Evolutionary conservation across 1,140 invertebrate species (phyloP).

Genomic region (Trachymyrmex cornetzi): DNA sequence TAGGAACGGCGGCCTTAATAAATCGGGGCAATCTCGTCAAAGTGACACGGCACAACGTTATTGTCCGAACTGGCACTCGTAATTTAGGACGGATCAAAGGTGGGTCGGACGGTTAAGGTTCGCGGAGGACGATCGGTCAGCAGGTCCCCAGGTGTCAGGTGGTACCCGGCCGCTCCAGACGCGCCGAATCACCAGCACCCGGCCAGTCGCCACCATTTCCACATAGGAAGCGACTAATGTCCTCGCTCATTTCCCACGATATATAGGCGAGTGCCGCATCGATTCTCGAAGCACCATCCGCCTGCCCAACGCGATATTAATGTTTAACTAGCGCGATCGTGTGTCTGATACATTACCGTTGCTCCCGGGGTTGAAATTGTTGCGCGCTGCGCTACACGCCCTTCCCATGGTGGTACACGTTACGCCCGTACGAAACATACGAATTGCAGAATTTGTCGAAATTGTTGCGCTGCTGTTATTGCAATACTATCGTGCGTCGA

Average conservation of each 20-base stretch:
- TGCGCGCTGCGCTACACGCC: conserved; percentile 11
- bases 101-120: conserved; percentile 38
- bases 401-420: background rate
- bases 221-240: conserved; percentile 65
- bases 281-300: conserved; percentile 47
- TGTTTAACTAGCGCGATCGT: conserved; percentile 64
- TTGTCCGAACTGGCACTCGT: conserved; percentile 15
- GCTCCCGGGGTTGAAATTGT: conserved; percentile 55
- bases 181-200: conserved; percentile 41
- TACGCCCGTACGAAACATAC: conserved; percentile 24
- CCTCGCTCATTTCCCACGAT: conserved; percentile 63
- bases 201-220: conserved; percentile 46
- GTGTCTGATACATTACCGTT: conserved; percentile 59
- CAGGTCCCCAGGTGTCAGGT: conserved; percentile 57
- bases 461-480: conserved; percentile 13
- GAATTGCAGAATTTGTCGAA: conserved; percentile 39
- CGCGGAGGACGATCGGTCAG: conserved; percentile 53
- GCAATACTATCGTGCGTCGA: conserved; percentile 7
- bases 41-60: background rate
- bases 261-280: conserved; percentile 42
- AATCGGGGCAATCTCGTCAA: conserved; percentile 9
- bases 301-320: conserved; percentile 50
- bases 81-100: conserved; percentile 58
- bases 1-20: conserved; percentile 38
- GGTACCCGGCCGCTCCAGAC: conserved; percentile 33